Percentiles rank a stretch among this genome's conserved stretches.
These are phyloP conservation scores for Chaitophorus viminalis DNA, from an alignment of 2,888 invertebrate species.

Conservation along the genomic window DNA sequence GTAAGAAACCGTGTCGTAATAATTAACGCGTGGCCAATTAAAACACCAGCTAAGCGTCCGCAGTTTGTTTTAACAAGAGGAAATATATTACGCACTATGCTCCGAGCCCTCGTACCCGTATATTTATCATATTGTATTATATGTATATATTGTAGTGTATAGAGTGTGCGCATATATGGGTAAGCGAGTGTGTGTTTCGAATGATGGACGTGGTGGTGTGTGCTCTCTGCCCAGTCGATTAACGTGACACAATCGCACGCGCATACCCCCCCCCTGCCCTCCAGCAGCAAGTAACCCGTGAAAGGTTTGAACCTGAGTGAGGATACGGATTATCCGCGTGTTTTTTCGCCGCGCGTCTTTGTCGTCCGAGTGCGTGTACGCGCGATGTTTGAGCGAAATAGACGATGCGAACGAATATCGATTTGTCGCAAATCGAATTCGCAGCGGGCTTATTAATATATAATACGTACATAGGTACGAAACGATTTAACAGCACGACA, in stretches of 20 bases:
- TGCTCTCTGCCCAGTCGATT: no score
- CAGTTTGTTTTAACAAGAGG: conserved; percentile 41
- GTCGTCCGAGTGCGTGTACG: neutral
- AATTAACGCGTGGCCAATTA: conserved; percentile 52
- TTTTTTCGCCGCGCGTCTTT: neutral
- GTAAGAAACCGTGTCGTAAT: conserved; percentile 33
- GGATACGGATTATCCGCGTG: neutral
- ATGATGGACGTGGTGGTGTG: no score
- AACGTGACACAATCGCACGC: neutral
- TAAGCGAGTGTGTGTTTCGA: no score
- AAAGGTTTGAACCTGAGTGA: neutral
- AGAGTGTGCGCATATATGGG: neutral
- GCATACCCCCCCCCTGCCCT: neutral
- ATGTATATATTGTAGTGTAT: neutral
- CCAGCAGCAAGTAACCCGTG: no score
- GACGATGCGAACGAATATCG: neutral
- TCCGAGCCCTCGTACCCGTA: neutral
- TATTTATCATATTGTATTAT: neutral
- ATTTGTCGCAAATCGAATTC: neutral
- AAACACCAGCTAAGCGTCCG: conserved; percentile 19
- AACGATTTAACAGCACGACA: no score
- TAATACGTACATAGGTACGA: no score
- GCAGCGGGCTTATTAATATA: no score
- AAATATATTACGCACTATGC: conserved; percentile 24
- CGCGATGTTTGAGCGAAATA: neutral